Percentiles rank a stretch among this genome's conserved stretches.
These are phyloP conservation scores for Saxidomus purpurata DNA, from an alignment of 1,140 invertebrate genomes.

Conservation along the genomic window DNA sequence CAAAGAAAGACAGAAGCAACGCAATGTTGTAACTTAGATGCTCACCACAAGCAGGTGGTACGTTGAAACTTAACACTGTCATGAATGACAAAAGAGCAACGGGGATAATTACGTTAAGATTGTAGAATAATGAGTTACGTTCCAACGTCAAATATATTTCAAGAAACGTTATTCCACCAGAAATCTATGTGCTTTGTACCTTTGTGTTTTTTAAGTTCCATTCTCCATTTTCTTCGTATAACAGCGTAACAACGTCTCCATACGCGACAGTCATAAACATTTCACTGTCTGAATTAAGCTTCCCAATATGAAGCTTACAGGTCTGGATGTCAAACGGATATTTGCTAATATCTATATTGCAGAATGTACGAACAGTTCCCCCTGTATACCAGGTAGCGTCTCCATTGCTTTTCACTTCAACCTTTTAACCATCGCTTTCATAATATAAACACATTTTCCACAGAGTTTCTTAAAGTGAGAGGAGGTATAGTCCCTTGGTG, in stretches of 20 bases:
- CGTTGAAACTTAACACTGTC: conserved; percentile 39
- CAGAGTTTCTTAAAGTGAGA: neutral
- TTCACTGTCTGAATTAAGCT: neutral
- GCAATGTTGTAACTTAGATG: conserved; percentile 16
- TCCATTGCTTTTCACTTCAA: neutral
- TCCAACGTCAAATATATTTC: neutral
- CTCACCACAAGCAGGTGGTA: conserved; percentile 15
- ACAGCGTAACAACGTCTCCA: neutral
- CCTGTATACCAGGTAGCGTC: neutral
- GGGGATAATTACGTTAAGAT: conserved; percentile 4
- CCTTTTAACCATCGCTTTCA: neutral
- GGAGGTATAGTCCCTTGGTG: neutral
- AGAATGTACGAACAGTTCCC: neutral
- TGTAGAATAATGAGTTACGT: neutral
- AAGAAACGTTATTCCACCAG: neutral
- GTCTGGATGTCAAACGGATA: conserved; percentile 41
- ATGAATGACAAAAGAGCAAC: conserved; percentile 21
- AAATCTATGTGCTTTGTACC: neutral
- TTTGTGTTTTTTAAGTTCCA: neutral
- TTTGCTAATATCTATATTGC: neutral
- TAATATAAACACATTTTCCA: neutral
- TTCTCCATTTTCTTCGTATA: neutral
- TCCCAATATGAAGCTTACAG: neutral
- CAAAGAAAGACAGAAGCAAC: neutral
- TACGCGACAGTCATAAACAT: neutral